These are phyloP conservation scores for Malurus melanocephalus DNA, from an alignment of 2,113 vertebrate species.

Conservation along the genomic window DNA sequence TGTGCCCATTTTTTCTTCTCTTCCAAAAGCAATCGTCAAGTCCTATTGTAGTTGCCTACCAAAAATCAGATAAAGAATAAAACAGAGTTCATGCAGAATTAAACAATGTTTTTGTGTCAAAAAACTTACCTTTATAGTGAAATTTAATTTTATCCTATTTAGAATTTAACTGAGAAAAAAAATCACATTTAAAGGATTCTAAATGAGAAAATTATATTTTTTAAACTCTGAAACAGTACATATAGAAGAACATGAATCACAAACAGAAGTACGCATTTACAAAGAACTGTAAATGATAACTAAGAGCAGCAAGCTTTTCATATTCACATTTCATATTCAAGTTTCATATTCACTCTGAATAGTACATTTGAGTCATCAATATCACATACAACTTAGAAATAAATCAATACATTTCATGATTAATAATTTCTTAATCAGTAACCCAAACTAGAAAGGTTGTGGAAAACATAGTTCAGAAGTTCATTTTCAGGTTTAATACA, in stretches of 20 bases:
- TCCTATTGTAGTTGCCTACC: neutral
- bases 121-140: neutral
- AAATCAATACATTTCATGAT: neutral
- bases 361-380: neutral
- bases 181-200: neutral
- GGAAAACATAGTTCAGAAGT: conserved; percentile 28
- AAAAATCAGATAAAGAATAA: neutral
- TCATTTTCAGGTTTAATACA: neutral
- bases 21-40: neutral
- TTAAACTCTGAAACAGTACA: neutral
- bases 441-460: neutral
- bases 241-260: neutral
- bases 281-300: neutral
- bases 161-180: neutral
- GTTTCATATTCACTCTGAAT: neutral
- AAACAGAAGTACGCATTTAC: neutral
- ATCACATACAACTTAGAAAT: neutral
- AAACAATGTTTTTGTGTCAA: neutral
- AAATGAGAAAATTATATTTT: neutral
- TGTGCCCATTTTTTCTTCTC: neutral
- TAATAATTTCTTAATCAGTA: neutral
- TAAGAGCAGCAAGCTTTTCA: neutral
- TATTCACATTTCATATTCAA: neutral
- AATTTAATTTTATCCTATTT: neutral
- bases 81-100: neutral